Evolutionary conservation across 2,113 vertebrate genomes (phyloP).

Genomic region (Paralichthys olivaceus): DNA sequence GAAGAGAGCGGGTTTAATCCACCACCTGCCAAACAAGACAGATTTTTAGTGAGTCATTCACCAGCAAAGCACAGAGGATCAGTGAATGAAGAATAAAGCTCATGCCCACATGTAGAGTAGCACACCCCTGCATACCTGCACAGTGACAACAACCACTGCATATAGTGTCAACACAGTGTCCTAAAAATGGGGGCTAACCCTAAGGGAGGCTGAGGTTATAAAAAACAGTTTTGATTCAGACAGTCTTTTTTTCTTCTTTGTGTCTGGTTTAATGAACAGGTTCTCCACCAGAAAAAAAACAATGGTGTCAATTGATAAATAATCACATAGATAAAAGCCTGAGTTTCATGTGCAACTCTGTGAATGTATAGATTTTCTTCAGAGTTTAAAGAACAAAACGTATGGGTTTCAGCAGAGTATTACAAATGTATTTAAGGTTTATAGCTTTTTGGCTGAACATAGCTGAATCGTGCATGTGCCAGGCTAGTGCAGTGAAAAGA

Average conservation of each 20-base stretch:
- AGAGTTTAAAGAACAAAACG: neutral
- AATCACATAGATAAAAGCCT: too few species aligned
- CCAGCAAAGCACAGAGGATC: neutral
- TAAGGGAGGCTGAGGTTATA: neutral
- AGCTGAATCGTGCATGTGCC: neutral
- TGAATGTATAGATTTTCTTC: neutral
- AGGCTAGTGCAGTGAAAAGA: neutral
- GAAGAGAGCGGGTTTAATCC: too few species aligned
- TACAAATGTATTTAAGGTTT: neutral
- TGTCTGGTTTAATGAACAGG: too few species aligned
- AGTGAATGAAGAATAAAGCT: neutral
- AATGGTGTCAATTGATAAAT: too few species aligned
- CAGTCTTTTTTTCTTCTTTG: too few species aligned
- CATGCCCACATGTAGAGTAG: neutral
- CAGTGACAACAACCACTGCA: neutral
- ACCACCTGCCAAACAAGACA: neutral
- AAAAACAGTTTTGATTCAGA: neutral
- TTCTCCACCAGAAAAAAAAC: too few species aligned
- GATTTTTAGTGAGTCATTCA: neutral
- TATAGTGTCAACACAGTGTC: neutral
- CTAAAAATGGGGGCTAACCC: too few species aligned
- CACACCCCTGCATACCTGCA: neutral
- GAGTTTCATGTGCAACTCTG: too few species aligned
- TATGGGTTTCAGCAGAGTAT: neutral
- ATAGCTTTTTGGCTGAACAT: neutral